A percentile compares a stretch with the other conserved stretches of the same genome.
Evolutionary conservation across 1,140 invertebrate species (phyloP).

Genomic region (Bilobella aurantiaca): DNA sequence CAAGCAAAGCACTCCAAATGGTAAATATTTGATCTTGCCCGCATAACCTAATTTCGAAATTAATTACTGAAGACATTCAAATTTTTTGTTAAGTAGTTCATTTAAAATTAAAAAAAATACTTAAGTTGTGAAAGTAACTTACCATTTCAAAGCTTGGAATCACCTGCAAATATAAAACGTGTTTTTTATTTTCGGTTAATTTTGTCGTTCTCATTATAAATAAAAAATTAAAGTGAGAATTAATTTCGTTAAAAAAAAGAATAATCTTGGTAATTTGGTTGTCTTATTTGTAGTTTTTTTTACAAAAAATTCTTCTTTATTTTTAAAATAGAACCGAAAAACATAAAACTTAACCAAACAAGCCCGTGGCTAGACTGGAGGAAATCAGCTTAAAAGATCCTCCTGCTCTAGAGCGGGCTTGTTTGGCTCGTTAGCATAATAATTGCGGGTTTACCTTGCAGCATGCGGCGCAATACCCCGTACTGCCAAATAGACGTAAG

Average conservation of each 20-base stretch:
- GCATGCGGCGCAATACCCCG: conserved; percentile 82
- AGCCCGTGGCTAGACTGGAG: too few relatives aligned
- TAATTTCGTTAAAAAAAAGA: neutral
- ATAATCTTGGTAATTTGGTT: conserved; percentile 36
- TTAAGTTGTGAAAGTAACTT: neutral
- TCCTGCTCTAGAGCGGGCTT: too few relatives aligned
- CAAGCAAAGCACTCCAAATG: conserved; percentile 94
- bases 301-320: too few relatives aligned
- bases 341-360: too few relatives aligned
- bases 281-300: too few relatives aligned
- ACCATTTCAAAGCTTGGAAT: conserved; percentile 94
- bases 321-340: too few relatives aligned
- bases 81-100: neutral
- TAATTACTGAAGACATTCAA: neutral
- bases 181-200: too few relatives aligned
- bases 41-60: conserved; percentile 52
- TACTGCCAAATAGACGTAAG: conserved; percentile 84
- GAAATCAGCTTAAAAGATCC: too few relatives aligned
- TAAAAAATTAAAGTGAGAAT: neutral
- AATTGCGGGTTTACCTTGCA: conserved; percentile 48
- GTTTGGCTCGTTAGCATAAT: too few relatives aligned
- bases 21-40: conserved; percentile 85
- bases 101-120: neutral
- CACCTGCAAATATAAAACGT: conserved; percentile 48
- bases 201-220: too few relatives aligned